These are phyloP conservation scores for Euplexia lucipara DNA, from an alignment of 2,888 invertebrate genomes.

Conservation along the genomic window DNA sequence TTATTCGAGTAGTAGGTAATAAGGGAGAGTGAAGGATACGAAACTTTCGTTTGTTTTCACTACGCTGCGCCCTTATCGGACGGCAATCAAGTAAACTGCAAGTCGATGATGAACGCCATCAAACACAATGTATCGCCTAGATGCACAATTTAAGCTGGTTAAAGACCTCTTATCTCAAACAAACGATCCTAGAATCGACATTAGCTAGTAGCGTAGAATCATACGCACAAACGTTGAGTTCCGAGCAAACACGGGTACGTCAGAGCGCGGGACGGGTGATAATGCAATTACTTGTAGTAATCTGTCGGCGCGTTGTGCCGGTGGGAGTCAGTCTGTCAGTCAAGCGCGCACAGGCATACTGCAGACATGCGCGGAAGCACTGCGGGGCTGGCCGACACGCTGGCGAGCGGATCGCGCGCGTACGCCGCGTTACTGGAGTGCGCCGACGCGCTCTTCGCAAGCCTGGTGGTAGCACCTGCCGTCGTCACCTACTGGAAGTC, in stretches of 20 bases:
- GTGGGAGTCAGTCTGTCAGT: slow-evolving; percentile 79
- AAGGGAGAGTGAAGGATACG: slow-evolving; percentile 1
- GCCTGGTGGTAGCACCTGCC: slow-evolving; percentile 94
- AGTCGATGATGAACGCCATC: background rate
- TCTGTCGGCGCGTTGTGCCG: slow-evolving; percentile 76
- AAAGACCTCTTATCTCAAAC: slow-evolving; percentile 49
- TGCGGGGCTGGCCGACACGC: slow-evolving; percentile 92
- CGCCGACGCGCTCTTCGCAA: slow-evolving; percentile 94
- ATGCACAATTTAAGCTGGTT: slow-evolving; percentile 39
- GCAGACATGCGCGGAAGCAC: slow-evolving; percentile 93
- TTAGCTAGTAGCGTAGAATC: slow-evolving; percentile 43
- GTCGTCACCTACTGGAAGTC: slow-evolving; percentile 97
- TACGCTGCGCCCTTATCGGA: background rate
- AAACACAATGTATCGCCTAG: slow-evolving; percentile 8
- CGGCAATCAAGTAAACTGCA: background rate
- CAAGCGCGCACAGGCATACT: slow-evolving; percentile 63
- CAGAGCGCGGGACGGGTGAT: slow-evolving; percentile 83
- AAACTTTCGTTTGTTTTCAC: background rate
- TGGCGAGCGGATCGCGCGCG: slow-evolving; percentile 89
- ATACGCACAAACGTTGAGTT: slow-evolving; percentile 54
- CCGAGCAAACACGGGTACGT: slow-evolving; percentile 64
- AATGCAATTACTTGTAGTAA: slow-evolving; percentile 86
- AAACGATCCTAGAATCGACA: slow-evolving; percentile 43
- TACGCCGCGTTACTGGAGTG: slow-evolving; percentile 91
- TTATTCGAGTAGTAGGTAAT: too few relatives aligned